Percentiles rank a stretch among this genome's conserved stretches.
phyloP scores from a whole-genome alignment of 2,888 invertebrate species.

The Nomada lathburiana region DNA sequence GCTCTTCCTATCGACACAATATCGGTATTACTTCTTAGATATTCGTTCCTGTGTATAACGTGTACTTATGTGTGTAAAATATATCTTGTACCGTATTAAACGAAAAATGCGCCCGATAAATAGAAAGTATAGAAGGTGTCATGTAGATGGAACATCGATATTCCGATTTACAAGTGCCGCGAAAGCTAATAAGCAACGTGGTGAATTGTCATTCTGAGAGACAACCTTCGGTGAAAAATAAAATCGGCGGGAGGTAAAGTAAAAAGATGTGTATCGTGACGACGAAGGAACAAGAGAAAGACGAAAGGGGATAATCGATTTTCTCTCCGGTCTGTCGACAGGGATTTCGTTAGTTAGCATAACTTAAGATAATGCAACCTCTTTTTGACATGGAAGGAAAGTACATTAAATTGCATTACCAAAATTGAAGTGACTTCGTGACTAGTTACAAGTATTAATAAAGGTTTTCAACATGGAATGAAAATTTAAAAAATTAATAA shows the following conservation, averaged over 20 bases:
- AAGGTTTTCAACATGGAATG: slow-evolving; percentile 9
- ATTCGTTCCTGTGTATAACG: not conserved
- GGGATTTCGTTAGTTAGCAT: slow-evolving; percentile 31
- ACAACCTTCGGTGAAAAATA: not conserved
- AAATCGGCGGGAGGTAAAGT: not conserved
- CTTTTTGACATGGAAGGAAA: not conserved
- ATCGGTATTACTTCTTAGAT: not conserved
- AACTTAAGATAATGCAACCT: slow-evolving; percentile 14
- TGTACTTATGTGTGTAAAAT: not conserved
- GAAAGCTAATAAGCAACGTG: slow-evolving; percentile 38
- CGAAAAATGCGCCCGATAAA: not conserved
- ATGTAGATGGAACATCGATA: slow-evolving; percentile 18
- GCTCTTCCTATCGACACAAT: not conserved
- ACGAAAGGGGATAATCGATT: not conserved
- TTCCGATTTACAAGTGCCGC: slow-evolving; percentile 27
- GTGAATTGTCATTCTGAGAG: not conserved
- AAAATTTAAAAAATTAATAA: too few relatives aligned
- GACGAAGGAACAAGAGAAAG: not conserved
- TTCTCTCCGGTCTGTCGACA: not conserved
- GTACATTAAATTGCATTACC: slow-evolving; percentile 18
- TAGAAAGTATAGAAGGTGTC: not conserved
- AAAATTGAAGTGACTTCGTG: not conserved
- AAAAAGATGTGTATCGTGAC: not conserved
- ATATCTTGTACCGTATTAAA: not conserved
- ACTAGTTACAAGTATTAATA: not conserved